Conservation (phyloP, 2,888 invertebrate species). For the Amiota communis region DNA sequence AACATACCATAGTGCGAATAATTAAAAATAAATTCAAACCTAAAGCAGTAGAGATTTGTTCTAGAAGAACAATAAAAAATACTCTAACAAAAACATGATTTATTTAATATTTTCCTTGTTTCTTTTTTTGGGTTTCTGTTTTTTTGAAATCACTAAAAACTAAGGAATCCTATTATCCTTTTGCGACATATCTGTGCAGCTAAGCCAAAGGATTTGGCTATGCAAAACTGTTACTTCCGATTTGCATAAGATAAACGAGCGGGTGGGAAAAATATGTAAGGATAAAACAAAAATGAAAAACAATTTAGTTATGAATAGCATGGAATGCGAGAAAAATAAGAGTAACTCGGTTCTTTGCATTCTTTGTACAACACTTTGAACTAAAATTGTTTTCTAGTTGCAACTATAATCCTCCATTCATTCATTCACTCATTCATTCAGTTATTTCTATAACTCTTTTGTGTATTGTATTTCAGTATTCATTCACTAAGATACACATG, state of each 20-base stretch:
- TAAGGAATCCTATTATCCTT: slow-evolving; percentile 42
- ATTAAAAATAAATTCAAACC: slow-evolving; percentile 26
- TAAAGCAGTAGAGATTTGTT: background rate
- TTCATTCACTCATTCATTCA: slow-evolving; percentile 7
- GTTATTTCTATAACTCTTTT: slow-evolving; percentile 1
- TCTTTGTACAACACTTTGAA: background rate
- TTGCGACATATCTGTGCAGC: slow-evolving; percentile 26
- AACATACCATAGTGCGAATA: slow-evolving; percentile 11
- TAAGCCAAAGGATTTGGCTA: slow-evolving; percentile 33
- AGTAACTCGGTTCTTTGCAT: too few relatives aligned
- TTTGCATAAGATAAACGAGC: slow-evolving; percentile 43
- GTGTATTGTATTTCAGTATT: background rate
- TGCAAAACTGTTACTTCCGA: slow-evolving; percentile 32
- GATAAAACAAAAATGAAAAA: background rate
- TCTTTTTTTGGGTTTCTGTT: background rate
- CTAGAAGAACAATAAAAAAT: too few relatives aligned
- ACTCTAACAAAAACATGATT: slow-evolving; percentile 10
- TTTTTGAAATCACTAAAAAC: slow-evolving; percentile 36
- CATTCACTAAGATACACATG: background rate
- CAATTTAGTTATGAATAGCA: too few relatives aligned
- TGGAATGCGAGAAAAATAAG: too few relatives aligned
- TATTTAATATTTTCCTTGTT: too few relatives aligned
- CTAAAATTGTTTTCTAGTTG: slow-evolving; percentile 9
- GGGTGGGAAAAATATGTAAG: background rate
- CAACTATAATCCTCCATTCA: slow-evolving; percentile 14